Conservation (phyloP, 2,888 invertebrate species). For the Odontocolon sp. region DNA sequence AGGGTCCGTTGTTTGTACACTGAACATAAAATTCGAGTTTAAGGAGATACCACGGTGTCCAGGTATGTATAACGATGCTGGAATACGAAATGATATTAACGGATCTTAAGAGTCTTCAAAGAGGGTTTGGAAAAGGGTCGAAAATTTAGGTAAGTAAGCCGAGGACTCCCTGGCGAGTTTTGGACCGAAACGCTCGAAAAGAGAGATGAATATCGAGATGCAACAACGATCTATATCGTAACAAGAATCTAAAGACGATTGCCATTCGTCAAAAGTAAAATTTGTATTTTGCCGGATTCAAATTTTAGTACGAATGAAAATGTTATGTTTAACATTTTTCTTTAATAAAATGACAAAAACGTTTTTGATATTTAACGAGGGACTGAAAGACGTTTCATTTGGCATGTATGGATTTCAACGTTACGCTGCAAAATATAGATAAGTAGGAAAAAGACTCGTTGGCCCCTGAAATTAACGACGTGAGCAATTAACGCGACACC, state of each 20-base stretch:
- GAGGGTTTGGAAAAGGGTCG: background rate
- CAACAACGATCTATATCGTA: constrained; percentile 32
- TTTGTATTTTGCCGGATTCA: background rate
- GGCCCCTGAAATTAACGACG: constrained; percentile 29
- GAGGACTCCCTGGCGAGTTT: constrained; percentile 2
- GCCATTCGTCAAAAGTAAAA: constrained; percentile 9
- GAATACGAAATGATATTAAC: constrained; percentile 4
- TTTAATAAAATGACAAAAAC: no score
- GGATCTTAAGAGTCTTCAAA: background rate
- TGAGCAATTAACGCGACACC: constrained; percentile 47
- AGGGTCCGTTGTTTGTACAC: background rate
- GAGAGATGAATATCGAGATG: constrained; percentile 30
- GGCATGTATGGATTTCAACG: no score
- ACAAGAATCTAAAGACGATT: constrained; percentile 30
- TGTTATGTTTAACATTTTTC: no score
- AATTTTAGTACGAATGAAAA: no score
- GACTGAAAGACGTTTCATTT: no score
- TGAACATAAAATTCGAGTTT: background rate
- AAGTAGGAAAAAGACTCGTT: constrained; percentile 36
- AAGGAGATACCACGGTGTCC: background rate
- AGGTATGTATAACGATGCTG: background rate
- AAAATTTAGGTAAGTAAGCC: background rate
- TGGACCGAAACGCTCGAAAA: background rate
- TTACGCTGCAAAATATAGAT: background rate
- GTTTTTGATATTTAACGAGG: no score